A percentile compares a stretch with the other conserved stretches of the same genome.
These are phyloP conservation scores for Coleophora deauratella DNA, from an alignment of 2,888 invertebrate species.

Conservation along the genomic window DNA sequence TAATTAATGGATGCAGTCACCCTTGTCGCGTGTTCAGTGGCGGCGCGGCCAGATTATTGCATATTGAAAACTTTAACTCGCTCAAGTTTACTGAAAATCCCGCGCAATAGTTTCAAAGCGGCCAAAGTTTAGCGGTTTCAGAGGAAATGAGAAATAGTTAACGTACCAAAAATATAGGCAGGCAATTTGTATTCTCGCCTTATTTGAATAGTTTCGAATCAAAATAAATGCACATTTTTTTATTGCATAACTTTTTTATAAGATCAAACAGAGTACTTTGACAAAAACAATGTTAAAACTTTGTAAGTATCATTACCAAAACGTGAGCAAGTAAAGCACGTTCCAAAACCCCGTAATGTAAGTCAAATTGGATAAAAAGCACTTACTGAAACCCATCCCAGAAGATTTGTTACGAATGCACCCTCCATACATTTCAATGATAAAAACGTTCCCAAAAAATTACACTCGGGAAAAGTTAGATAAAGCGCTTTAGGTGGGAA, in stretches of 20 bases:
- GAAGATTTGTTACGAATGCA: constrained; percentile 4
- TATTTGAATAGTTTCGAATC: too few relatives aligned
- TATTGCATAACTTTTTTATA: too few relatives aligned
- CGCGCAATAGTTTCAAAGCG: too few relatives aligned
- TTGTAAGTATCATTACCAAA: too few relatives aligned
- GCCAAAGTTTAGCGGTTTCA: too few relatives aligned
- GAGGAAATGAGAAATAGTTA: too few relatives aligned
- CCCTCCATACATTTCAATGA: constrained; percentile 13
- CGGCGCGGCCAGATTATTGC: constrained; percentile 3
- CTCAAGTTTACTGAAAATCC: too few relatives aligned
- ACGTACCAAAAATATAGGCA: too few relatives aligned
- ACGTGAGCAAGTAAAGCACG: background rate
- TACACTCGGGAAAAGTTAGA: constrained; percentile 22
- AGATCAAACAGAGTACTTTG: too few relatives aligned
- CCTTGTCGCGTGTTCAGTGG: background rate
- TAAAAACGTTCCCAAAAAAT: constrained; percentile 16
- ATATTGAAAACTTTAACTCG: constrained; percentile 4
- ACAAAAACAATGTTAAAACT: too few relatives aligned
- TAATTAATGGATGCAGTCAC: constrained; percentile 4
- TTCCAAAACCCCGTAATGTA: background rate
- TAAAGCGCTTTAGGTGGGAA: constrained; percentile 25
- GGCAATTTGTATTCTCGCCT: too few relatives aligned
- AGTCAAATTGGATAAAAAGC: background rate
- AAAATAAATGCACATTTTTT: too few relatives aligned
- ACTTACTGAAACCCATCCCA: background rate